These are phyloP conservation scores for Neogobius melanostomus DNA, from an alignment of 2,113 vertebrate genomes.

Conservation along the genomic window DNA sequence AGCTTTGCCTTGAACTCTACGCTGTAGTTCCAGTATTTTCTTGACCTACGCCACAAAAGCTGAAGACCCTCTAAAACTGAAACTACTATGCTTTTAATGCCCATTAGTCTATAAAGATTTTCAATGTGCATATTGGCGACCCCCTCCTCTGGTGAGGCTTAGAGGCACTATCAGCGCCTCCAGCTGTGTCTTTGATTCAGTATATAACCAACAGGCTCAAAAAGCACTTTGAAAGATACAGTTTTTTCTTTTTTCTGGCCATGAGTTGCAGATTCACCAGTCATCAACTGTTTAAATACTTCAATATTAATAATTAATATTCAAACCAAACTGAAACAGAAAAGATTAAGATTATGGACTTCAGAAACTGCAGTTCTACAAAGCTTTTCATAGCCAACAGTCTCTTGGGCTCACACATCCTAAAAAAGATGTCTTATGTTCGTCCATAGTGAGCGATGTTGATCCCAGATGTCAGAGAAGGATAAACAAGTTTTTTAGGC, in stretches of 20 bases:
- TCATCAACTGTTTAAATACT: neutral
- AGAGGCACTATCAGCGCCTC: neutral
- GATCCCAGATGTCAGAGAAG: too few relatives aligned
- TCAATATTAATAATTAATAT: too few relatives aligned
- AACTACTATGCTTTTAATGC: neutral
- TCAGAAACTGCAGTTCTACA: neutral
- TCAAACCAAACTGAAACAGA: too few relatives aligned
- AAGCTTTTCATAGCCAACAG: neutral
- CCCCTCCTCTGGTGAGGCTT: neutral
- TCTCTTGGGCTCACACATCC: neutral
- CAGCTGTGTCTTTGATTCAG: neutral
- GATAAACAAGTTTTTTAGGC: neutral
- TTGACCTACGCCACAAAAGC: neutral
- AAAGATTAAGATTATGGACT: neutral
- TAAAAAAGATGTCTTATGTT: neutral
- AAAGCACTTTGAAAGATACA: neutral
- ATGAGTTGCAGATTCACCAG: neutral
- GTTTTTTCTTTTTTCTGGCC: neutral
- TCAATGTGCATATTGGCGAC: neutral
- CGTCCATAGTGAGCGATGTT: too few relatives aligned
- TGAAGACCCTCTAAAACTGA: slow-evolving; percentile 1
- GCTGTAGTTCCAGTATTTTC: neutral
- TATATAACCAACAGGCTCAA: neutral
- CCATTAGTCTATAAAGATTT: neutral
- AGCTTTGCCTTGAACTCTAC: neutral